phyloP scores from a whole-genome alignment of 2,888 invertebrate species.

The Leucophora obtusa region DNA sequence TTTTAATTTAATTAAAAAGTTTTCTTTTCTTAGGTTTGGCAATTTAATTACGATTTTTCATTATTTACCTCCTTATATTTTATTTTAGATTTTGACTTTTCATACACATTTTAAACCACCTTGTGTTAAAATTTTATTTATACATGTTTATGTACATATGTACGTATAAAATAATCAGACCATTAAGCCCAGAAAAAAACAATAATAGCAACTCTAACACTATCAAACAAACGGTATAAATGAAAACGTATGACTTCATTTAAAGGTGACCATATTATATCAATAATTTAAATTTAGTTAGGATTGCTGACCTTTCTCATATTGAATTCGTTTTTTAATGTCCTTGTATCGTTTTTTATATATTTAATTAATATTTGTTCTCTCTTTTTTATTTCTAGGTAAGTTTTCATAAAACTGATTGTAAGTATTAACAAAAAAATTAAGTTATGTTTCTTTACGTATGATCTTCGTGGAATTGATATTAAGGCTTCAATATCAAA shows the following conservation, averaged over 20 bases:
- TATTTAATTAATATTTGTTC: not conserved
- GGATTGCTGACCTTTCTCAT: too few species aligned
- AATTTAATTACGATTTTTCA: too few species aligned
- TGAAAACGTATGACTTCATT: constrained; percentile 31
- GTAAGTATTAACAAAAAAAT: too few species aligned
- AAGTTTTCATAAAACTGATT: constrained; percentile 3
- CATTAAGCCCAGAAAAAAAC: constrained; percentile 21
- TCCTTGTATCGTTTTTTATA: not conserved
- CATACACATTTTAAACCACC: constrained; percentile 9
- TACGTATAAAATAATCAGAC: constrained; percentile 41
- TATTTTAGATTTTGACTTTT: not conserved
- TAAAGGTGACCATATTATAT: constrained; percentile 23
- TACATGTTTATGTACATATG: too few species aligned
- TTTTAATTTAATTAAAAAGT: too few species aligned
- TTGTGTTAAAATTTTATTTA: constrained; percentile 20
- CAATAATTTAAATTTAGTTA: not conserved
- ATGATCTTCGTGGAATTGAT: not conserved
- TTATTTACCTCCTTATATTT: not conserved
- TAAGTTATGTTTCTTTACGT: too few species aligned
- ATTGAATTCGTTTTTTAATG: too few species aligned
- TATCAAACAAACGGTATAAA: not conserved
- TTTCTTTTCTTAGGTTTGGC: too few species aligned
- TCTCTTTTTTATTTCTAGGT: constrained; percentile 44
- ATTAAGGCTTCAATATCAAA: too few species aligned
- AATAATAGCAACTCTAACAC: not conserved